Evolutionary conservation across 2,888 invertebrate genomes (phyloP).

Genomic region (Escarpia spicata): DNA sequence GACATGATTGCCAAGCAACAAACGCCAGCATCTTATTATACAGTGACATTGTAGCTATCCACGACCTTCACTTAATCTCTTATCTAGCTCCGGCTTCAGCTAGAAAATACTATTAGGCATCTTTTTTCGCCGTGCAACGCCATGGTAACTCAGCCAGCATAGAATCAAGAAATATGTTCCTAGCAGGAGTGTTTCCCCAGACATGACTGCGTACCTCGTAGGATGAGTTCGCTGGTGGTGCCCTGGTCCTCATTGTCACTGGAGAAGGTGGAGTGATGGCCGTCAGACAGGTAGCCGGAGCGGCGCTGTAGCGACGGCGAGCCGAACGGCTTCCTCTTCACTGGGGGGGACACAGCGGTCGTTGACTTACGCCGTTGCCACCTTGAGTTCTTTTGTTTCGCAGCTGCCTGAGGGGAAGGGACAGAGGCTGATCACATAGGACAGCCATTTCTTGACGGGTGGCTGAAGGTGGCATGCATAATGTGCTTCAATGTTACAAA

Average conservation of each 20-base stretch:
- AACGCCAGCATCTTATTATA: no score
- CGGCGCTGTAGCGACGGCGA: not conserved
- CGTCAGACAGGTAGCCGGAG: slow-evolving; percentile 40
- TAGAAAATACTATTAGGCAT: no score
- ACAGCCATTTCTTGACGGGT: not conserved
- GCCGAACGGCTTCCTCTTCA: not conserved
- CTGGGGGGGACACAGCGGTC: not conserved
- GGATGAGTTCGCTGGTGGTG: slow-evolving; percentile 37
- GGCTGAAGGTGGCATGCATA: no score
- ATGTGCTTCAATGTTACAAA: no score
- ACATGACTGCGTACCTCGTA: not conserved
- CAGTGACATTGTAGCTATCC: no score
- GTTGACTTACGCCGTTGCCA: not conserved
- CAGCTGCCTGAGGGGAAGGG: not conserved
- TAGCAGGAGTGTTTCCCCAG: no score
- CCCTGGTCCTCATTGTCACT: slow-evolving; percentile 41
- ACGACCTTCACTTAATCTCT: no score
- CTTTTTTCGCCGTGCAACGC: no score
- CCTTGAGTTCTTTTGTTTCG: not conserved
- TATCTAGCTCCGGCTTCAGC: no score
- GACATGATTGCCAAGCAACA: no score
- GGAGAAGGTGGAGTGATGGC: slow-evolving; percentile 36
- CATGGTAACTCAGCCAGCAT: no score
- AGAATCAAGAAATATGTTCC: no score
- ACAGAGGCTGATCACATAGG: not conserved